These are phyloP conservation scores for Myanophis thanlyinensis DNA, from an alignment of 2,113 vertebrate species.

Conservation along the genomic window DNA sequence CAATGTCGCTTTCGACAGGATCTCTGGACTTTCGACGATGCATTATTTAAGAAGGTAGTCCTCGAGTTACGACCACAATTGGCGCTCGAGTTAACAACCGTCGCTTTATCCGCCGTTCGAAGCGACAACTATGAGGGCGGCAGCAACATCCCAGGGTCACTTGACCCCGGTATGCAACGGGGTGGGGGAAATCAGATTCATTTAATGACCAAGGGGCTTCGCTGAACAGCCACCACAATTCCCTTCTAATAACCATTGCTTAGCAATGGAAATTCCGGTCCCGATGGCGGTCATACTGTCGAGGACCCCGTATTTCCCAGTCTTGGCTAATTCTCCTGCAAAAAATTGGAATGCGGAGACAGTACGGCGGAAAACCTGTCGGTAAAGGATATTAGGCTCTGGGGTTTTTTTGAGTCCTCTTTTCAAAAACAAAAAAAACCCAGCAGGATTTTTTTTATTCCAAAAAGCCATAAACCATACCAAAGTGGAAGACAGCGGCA, in stretches of 20 bases:
- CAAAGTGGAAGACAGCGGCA: background rate
- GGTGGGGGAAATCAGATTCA: background rate
- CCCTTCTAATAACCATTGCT: no score
- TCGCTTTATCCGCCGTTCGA: no score
- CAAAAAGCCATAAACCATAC: background rate
- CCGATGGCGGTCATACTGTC: background rate
- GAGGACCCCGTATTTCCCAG: background rate
- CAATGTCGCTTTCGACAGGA: background rate
- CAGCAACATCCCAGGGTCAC: no score
- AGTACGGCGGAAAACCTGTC: background rate
- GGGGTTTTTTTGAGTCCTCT: background rate
- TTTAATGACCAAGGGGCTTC: background rate
- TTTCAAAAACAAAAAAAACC: background rate
- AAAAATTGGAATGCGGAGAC: fast-evolving
- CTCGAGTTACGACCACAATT: no score
- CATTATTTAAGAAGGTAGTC: background rate
- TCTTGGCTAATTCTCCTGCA: background rate
- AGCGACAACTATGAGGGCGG: no score
- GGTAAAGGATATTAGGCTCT: background rate
- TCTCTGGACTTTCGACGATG: background rate
- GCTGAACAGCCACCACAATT: no score
- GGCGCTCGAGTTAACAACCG: no score
- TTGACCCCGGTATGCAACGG: no score
- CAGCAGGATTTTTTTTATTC: background rate
- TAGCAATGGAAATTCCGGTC: background rate